Percentiles rank a stretch among this genome's conserved stretches.
Conservation (phyloP, 2,888 invertebrate species). For the Julus scanicus region DNA sequence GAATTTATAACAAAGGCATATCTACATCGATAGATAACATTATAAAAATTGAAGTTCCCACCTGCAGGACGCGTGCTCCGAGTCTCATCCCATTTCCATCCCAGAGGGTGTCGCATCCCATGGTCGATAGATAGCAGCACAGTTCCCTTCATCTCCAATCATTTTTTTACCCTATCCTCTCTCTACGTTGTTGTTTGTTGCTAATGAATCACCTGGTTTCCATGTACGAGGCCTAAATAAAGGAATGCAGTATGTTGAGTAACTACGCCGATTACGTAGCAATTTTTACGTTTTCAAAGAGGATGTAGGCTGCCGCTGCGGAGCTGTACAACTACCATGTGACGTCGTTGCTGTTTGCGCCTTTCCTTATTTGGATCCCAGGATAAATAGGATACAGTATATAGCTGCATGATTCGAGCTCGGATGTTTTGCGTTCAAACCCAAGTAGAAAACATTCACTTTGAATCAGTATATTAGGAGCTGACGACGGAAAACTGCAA, state of each 20-base stretch:
- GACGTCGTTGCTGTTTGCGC: not conserved
- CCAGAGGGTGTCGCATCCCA: not conserved
- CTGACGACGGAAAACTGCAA: not conserved
- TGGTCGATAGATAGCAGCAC: not conserved
- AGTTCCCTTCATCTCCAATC: not conserved
- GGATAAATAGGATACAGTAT: not conserved
- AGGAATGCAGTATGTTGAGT: conserved; percentile 39
- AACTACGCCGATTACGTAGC: conserved; percentile 25
- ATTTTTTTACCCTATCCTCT: not conserved
- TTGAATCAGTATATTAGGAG: not conserved
- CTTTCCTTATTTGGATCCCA: conserved; percentile 26
- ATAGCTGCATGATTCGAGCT: not conserved
- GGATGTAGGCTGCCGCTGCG: conserved; percentile 17
- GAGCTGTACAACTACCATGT: conserved; percentile 39
- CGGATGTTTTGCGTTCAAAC: not conserved
- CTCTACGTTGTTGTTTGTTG: conserved; percentile 1
- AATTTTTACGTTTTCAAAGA: conserved; percentile 17
- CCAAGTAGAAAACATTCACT: not conserved
- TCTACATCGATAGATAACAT: too few species aligned
- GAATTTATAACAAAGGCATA: too few species aligned
- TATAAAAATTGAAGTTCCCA: not conserved
- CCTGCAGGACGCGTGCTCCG: not conserved
- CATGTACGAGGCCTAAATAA: conserved; percentile 35
- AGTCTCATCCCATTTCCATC: not conserved
- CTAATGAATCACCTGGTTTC: conserved; percentile 16